These are phyloP conservation scores for Labia minor DNA, from an alignment of 2,888 invertebrate species.

Conservation along the genomic window DNA sequence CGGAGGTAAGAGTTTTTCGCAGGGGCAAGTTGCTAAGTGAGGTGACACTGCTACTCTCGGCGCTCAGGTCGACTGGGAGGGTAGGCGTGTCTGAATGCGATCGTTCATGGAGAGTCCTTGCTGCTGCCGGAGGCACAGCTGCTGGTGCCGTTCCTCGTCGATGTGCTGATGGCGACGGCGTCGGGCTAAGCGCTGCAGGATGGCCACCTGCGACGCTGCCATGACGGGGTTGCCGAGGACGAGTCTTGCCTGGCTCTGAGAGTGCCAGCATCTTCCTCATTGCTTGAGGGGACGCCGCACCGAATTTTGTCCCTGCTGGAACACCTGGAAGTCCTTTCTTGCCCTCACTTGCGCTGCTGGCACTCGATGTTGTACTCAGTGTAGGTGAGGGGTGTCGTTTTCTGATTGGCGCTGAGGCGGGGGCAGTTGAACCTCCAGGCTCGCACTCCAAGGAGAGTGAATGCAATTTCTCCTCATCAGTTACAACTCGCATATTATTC, in stretches of 20 bases:
- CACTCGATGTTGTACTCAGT: conserved; percentile 81
- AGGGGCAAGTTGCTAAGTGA: conserved; percentile 82
- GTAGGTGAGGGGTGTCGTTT: conserved; percentile 88
- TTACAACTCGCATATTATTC: conserved; percentile 80
- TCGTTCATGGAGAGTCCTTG: conserved; percentile 67
- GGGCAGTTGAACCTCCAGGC: conserved; percentile 44
- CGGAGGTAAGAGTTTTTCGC: conserved; percentile 66
- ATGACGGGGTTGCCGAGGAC: conserved; percentile 75
- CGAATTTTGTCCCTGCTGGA: conserved; percentile 36
- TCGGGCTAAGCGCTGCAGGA: conserved; percentile 36
- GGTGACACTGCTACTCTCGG: conserved; percentile 91
- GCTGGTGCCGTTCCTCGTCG: conserved; percentile 34
- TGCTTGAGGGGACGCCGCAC: conserved; percentile 89
- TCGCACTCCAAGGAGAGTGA: conserved; percentile 86
- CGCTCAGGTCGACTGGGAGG: conserved; percentile 76
- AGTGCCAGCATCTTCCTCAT: conserved; percentile 89
- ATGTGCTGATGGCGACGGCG: conserved; percentile 46
- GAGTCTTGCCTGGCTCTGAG: conserved; percentile 75
- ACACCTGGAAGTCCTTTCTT: conserved; percentile 36
- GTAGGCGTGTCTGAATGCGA: conserved; percentile 84
- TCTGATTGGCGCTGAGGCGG: conserved; percentile 44
- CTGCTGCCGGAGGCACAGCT: conserved; percentile 37
- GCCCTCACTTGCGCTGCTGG: conserved; percentile 75
- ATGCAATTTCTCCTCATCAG: conserved; percentile 82
- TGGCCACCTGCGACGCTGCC: conserved; percentile 33